Base-by-base conservation (phyloP, 2,113 vertebrate genomes). In the Puma concolor region DNA sequence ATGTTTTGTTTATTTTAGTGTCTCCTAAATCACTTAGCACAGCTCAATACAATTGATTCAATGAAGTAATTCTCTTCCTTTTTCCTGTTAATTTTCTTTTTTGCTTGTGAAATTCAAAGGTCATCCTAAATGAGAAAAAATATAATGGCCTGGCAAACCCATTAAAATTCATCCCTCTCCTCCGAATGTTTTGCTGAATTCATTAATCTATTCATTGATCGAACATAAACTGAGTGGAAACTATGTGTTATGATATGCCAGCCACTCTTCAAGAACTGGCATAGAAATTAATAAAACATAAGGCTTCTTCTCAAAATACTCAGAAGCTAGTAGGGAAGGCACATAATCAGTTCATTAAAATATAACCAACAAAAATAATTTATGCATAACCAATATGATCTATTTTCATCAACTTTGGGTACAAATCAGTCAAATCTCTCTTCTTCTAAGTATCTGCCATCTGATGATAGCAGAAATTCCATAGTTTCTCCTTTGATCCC, bases 21-120 rank as follows among this genome's bases (percentile, higher is more conserved):
- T 81, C 44, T 88, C 57, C 57, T 88, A 81, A 93, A 96, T 41
- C 54, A 96, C 74, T 92, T 96, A 82, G 60, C 36, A 91, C 12
- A 85, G 29, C 27, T 95, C 25, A 90, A 54, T 94, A 79, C 19
- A 80, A 27, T 48, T 94, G 36, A 52, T 91, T 97, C 66, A 93
- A 77, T 93, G 90, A 69, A 90, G 16, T 74, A 88, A 94, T 88
- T 76, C 17, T 88, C 41, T 95, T 90, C 21, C 60, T 72, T 94
- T 94, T 87, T 86, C 19, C 15, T 96, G 4, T 81, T 93, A 92
- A 83, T 88, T 95, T 94, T 91, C 13, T 25, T 77, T 83, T 93
- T 87, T 93, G 66, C n/a, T 93, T 94, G 91, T 91, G 88, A 95
- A 94, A 97, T 91, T 83, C 81, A 96, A 71, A 94, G 33, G n/a